Evolutionary conservation across 2,797 vertebrate genomes (phyloP), one percentile per base, ranked within the genome.

Genomic region (Melanogrammus aeglefinus): DNA sequence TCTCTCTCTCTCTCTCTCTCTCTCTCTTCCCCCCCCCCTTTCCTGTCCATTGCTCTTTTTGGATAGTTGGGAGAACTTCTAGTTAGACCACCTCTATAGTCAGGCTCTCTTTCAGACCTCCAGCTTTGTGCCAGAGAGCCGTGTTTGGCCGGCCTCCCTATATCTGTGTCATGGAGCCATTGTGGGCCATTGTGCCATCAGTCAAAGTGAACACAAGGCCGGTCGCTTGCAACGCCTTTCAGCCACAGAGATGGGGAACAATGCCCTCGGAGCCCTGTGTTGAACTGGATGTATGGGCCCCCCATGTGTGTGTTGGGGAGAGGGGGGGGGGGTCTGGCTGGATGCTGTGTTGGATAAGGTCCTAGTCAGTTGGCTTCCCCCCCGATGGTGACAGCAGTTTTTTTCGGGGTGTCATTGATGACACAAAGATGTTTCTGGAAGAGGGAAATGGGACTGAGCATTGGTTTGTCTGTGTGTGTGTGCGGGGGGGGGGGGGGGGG

Each of bases 361-460:
- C 74, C 4, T 80, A 77, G 84, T 82, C 79, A 82, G 44, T 29
- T 0, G 0, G 38, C 4, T 38, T 70, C 79, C 79, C 78, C 74
- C 77, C 82, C n/a, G 21, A 75, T 75, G 83, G 73, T 73, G 81
- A 72, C 80, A 2, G 73, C 77, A 16, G 41, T 44, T 44, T 78
- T 89, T 87, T 86, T 87, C 82, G 83, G 87, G 83, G 84, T 84
- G 90, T 88, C 86, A 73, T 88, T 83, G 83, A 76, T 27, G 86
- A 84, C 80, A 88, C 86, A 84, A 87, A 89, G 86, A 80, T 77
- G 0, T 77, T 80, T 90, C 85, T 80, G 73, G 85, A 63, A 76
- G 80, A 84, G 81, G 82, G 82, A 87, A 88, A 86, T 73, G 80
- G 77, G 80, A 85, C 85, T 80, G 86, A 86, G 76, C 81, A 47